phyloP scores from a whole-genome alignment of 2,113 vertebrate genomes.

The Candoia aspera region DNA sequence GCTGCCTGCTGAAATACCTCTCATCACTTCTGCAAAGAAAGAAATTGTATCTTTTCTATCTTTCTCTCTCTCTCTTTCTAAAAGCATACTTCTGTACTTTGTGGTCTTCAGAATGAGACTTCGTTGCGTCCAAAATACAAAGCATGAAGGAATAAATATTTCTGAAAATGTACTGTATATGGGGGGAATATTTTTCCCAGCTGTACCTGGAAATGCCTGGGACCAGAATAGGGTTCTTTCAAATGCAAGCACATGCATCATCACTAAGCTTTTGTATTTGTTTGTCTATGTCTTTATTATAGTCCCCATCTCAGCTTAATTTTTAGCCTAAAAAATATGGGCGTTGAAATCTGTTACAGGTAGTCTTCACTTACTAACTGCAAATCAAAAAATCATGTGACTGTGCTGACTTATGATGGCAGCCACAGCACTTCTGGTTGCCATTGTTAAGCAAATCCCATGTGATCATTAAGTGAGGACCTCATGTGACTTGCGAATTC shows the following conservation, averaged over 20 bases:
- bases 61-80: background rate
- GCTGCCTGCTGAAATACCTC: background rate
- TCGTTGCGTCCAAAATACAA: background rate
- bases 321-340: no score
- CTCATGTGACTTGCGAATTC: no score
- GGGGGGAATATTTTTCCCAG: background rate
- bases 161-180: background rate
- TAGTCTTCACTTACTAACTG: no score
- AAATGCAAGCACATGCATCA: background rate
- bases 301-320: no score
- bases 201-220: background rate
- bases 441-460: no score
- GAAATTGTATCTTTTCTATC: background rate
- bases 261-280: no score
- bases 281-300: no score
- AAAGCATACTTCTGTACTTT: background rate
- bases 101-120: background rate
- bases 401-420: no score
- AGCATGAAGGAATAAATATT: background rate
- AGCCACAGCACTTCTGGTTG: no score
- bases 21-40: background rate
- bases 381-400: no score
- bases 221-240: background rate
- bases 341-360: background rate
- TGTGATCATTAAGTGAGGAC: no score